Evolutionary conservation across 2,113 vertebrate genomes (phyloP).

Genomic region (Sebastes fasciatus): DNA sequence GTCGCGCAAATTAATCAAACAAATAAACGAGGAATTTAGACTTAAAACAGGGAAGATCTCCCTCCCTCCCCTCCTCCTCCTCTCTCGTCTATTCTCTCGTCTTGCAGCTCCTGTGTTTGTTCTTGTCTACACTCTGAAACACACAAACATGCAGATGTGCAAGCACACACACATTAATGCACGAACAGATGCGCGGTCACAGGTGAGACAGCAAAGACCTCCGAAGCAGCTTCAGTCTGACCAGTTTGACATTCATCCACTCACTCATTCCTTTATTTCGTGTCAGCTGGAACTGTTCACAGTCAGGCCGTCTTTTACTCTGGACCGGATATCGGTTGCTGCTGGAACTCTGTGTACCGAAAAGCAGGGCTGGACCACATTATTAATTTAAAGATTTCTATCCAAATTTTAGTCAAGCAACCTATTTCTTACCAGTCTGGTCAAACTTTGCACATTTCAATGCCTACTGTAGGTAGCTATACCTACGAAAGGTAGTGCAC

Average conservation of each 20-base stretch:
- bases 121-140: constrained; percentile 33
- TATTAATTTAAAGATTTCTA: constrained; percentile 8
- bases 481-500: too few species aligned
- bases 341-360: neutral
- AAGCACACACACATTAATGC: constrained; percentile 15
- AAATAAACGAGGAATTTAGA: constrained; percentile 81
- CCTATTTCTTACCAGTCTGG: constrained; percentile 10
- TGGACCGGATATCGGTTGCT: constrained; percentile 10
- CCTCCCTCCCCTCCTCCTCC: neutral
- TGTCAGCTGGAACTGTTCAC: neutral
- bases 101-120: constrained; percentile 32
- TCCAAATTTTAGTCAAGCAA: constrained; percentile 28
- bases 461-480: constrained; percentile 11
- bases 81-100: neutral
- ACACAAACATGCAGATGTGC: constrained; percentile 3
- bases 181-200: constrained; percentile 30
- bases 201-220: constrained; percentile 11
- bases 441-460: constrained; percentile 13
- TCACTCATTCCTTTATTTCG: neutral
- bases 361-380: neutral
- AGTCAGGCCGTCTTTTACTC: constrained; percentile 5
- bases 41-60: constrained; percentile 63
- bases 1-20: constrained; percentile 78
- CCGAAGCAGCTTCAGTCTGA: constrained; percentile 1
- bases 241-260: constrained; percentile 23